Conservation (phyloP, 2,113 vertebrate genomes). For the Campylorhamphus procurvoides region DNA sequence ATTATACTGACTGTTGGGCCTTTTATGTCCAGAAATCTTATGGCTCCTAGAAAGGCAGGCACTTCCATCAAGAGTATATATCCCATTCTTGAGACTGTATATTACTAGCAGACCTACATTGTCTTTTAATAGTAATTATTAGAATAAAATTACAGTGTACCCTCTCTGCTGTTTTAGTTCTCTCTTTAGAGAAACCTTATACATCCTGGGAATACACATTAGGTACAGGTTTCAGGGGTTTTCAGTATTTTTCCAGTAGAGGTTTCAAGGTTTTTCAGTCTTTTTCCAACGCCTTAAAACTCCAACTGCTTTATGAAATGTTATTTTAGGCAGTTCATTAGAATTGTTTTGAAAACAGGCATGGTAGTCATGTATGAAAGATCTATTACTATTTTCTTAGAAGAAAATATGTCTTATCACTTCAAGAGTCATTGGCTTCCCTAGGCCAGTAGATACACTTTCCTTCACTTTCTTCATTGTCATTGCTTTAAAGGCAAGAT, state of each 20-base stretch:
- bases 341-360: neutral
- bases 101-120: neutral
- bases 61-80: neutral
- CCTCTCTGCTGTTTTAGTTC: neutral
- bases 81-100: neutral
- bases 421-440: neutral
- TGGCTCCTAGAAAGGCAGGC: neutral
- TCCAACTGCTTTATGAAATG: neutral
- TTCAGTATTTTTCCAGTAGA: neutral
- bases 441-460: neutral
- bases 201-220: neutral
- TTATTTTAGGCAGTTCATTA: neutral
- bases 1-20: neutral
- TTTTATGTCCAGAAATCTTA: neutral
- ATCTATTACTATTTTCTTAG: neutral
- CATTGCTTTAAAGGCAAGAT: neutral
- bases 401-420: neutral
- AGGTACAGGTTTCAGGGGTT: neutral
- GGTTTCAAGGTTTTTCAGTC: neutral
- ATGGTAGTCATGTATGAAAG: neutral
- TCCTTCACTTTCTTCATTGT: neutral
- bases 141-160: neutral
- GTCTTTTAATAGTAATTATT: neutral
- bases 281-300: neutral
- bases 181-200: neutral